phyloP scores from a whole-genome alignment of 2,888 invertebrate genomes.

The Acleris emargana region DNA sequence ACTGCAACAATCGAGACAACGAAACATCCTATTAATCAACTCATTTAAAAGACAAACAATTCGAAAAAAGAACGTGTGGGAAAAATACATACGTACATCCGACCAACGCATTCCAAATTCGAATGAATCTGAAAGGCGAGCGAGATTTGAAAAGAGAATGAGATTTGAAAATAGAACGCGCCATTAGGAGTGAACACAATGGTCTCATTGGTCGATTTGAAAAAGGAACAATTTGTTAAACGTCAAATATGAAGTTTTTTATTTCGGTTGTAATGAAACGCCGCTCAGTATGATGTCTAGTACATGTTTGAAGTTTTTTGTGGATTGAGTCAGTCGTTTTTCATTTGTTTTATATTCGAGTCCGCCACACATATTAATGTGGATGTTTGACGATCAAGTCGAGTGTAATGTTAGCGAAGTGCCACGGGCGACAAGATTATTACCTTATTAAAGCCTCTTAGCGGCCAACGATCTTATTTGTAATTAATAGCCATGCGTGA shows the following conservation, averaged over 20 bases:
- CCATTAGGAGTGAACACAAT: slow-evolving; percentile 82
- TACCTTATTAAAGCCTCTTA: slow-evolving; percentile 64
- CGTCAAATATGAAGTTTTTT: slow-evolving; percentile 83
- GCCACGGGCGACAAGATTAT: slow-evolving; percentile 71
- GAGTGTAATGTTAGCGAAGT: slow-evolving; percentile 57
- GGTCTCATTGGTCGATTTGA: slow-evolving; percentile 83
- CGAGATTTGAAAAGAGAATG: slow-evolving; percentile 83
- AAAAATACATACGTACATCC: slow-evolving; percentile 69
- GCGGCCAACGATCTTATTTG: slow-evolving; percentile 66
- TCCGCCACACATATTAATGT: slow-evolving; percentile 70
- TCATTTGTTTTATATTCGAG: slow-evolving; percentile 73
- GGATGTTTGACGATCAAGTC: slow-evolving; percentile 71
- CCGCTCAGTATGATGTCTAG: slow-evolving; percentile 75
- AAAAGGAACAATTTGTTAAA: slow-evolving; percentile 84
- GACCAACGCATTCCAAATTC: slow-evolving; percentile 80
- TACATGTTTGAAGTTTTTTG: slow-evolving; percentile 74
- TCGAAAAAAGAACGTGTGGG: slow-evolving; percentile 75
- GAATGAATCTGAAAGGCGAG: slow-evolving; percentile 81
- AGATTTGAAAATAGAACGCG: slow-evolving; percentile 83
- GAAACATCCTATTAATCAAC: slow-evolving; percentile 79
- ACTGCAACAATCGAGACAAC: slow-evolving; percentile 62
- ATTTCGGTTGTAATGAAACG: slow-evolving; percentile 79
- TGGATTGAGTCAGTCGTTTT: slow-evolving; percentile 70
- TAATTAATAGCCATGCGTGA: slow-evolving; percentile 49
- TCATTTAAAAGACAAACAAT: slow-evolving; percentile 75